phyloP scores from a whole-genome alignment of 1,140 invertebrate genomes.

The Camponotus pennsylvanicus region DNA sequence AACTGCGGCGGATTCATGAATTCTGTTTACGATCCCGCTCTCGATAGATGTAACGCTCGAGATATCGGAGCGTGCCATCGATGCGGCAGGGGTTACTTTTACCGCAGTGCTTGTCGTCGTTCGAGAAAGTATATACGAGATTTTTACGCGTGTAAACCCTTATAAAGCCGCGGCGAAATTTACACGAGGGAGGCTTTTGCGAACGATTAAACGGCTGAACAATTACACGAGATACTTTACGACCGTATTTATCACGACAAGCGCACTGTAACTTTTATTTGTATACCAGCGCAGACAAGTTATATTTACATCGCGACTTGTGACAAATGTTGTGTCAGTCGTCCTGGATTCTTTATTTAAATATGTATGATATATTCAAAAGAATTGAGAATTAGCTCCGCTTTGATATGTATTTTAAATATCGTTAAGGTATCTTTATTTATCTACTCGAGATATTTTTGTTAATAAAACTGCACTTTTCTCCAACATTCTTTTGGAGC shows the following conservation, averaged over 20 bases:
- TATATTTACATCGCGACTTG: no score
- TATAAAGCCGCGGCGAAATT: background rate
- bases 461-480: background rate
- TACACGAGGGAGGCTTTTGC: background rate
- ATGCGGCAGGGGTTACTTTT: background rate
- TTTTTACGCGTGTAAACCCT: conserved; percentile 11
- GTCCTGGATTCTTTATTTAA: background rate
- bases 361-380: background rate
- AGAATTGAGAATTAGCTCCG: no score
- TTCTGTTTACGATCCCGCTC: conserved; percentile 33
- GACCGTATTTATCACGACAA: background rate
- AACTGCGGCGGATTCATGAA: conserved; percentile 58
- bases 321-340: no score
- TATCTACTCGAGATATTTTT: background rate
- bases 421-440: background rate
- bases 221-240: conserved; percentile 5
- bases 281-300: no score
- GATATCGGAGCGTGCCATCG: background rate
- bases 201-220: background rate
- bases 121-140: conserved; percentile 9
- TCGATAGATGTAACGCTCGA: conserved; percentile 25
- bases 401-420: background rate
- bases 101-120: background rate
- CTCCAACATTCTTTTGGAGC: background rate
- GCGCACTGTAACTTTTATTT: no score